Evolutionary conservation across 2,888 invertebrate genomes (phyloP), one percentile per base, ranked within the genome.

Genomic region (Pristionchus exspectatus): DNA sequence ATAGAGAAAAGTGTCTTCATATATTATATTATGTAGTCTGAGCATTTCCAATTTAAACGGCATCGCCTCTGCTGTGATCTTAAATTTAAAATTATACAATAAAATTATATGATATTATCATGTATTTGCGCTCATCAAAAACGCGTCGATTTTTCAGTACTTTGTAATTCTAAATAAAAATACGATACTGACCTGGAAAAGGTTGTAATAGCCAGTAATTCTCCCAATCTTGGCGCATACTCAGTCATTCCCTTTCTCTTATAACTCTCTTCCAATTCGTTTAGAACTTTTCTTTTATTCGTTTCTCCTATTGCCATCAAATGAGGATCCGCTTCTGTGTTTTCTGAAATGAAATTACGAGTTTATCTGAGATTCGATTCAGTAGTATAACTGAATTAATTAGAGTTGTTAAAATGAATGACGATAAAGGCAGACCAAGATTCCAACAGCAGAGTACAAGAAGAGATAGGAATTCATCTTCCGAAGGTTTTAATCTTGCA

Each of bases 371-470:
- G 72, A 72, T 72, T 24, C 2, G 2, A 72, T 72, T 9, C 1
- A 72, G 14, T 30, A 14, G n/a, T 2, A 72, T 72, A 4, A n/a
- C 18, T 72, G n/a, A 30, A 72, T 27, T 9, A n/a, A 18, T 72
- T 30, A 18, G 72, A 72, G 14, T 14, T 72, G 14, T 1, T 72
- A 30, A 24, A 4, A 27, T 5, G 2, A 1, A 72, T n/a, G 7
- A 27, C 14, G 2, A 38, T 3, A 38, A 14, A n/a, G 2, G 1
- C 38, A 16, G 9, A 83, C 83, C 83, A 7, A 83, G 14, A 83
- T 83, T 83, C 83, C 83, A 83, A n/a, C 50, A 83, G n/a, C 27
- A 50, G n/a, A 83, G 83, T 21, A 50, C 83, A 27, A 83, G 83
- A n/a, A 83, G 54, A 54, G 83, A 50, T 7, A 83, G n/a, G 54